A percentile compares a stretch with the other conserved stretches of the same genome.
phyloP scores from a whole-genome alignment of 2,113 vertebrate genomes.

The Pedetes capensis region DNA sequence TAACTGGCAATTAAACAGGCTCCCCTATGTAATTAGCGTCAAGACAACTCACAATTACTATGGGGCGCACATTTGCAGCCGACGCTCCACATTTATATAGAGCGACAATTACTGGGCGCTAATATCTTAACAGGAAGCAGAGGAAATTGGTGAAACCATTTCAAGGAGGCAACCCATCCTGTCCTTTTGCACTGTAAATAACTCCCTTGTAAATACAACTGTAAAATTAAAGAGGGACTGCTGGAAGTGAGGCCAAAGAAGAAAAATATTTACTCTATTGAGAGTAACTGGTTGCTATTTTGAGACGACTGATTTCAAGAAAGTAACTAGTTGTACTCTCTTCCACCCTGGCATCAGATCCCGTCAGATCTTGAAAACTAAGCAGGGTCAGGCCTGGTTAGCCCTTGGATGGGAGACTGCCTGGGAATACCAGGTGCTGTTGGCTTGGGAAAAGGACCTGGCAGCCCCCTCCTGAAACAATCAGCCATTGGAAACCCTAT shows the following conservation, averaged over 20 bases:
- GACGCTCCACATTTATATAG: conserved; percentile 52
- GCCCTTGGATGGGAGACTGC: too few species aligned
- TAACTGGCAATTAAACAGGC: conserved; percentile 81
- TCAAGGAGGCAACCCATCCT: conserved; percentile 36
- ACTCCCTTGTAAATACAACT: conserved; percentile 39
- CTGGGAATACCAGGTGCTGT: too few species aligned
- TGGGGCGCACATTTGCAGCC: conserved; percentile 49
- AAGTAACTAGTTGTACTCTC: background rate
- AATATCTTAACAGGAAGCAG: conserved; percentile 67
- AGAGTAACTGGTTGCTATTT: background rate
- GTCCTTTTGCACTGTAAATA: conserved; percentile 52
- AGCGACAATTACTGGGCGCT: conserved; percentile 72
- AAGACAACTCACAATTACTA: conserved; percentile 80
- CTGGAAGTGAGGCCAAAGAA: background rate
- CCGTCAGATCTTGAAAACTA: too few species aligned
- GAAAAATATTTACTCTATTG: conserved; percentile 16
- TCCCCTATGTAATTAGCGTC: conserved; percentile 79
- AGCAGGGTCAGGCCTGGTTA: too few species aligned
- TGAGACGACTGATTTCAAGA: background rate
- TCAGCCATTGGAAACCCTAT: too few species aligned
- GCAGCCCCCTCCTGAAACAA: too few species aligned
- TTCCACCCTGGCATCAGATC: too few species aligned
- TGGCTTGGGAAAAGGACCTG: too few species aligned
- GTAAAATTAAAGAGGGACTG: conserved; percentile 14
- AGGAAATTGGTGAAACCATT: conserved; percentile 55